Evolutionary conservation across 2,888 invertebrate species (phyloP), one percentile per base, ranked within the genome.

Genomic region (Eristalinus aeneus): DNA sequence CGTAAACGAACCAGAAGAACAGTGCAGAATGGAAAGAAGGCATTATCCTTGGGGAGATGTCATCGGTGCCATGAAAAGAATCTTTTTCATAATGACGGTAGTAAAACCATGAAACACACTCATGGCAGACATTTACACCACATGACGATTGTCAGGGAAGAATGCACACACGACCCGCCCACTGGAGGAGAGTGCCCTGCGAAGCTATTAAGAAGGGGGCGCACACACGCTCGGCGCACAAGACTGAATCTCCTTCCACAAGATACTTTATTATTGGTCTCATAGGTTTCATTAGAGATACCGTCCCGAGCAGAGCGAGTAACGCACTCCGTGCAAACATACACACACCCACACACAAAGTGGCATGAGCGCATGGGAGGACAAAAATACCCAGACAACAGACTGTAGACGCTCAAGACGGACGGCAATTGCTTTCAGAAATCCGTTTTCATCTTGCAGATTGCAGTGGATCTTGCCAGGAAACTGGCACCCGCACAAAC

Each of bases 91-190:
- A 85, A 85, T 80, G 79, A 75, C 75, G 75, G 75, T 71, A 79
- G 67, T 72, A 79, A 79, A 81, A 73, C 85, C 76, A 85, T 85
- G 85, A 81, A 85, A 85, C 72, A 85, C 85, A 85, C 80, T 85
- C 80, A 80, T 85, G 81, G 63, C 68, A 80, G 80, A 54, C 76
- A 80, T 85, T 80, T 76, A 53, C 68, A 76, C 63, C 85, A 80
- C 63, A 76, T 80, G 85, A 81, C 76, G 68, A 76, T 73, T 76
- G 68, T 36, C 58, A 81, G 64, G 63, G 63, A 46, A 46, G 46
- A 72, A 80, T 81, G 63, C 72, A 77, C 64, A 83, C 46, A 39
- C 34, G 31, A 8, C 16, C 23, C n/a, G 12, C 22, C 34, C 58
- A 27, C 34, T 36, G 46, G 64, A 53, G 31, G 58, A 34, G 53